Percentiles rank a stretch among this genome's conserved stretches.
Evolutionary conservation across 2,797 vertebrate species (phyloP).

Genomic region (Sternarchorhynchus goeldii): DNA sequence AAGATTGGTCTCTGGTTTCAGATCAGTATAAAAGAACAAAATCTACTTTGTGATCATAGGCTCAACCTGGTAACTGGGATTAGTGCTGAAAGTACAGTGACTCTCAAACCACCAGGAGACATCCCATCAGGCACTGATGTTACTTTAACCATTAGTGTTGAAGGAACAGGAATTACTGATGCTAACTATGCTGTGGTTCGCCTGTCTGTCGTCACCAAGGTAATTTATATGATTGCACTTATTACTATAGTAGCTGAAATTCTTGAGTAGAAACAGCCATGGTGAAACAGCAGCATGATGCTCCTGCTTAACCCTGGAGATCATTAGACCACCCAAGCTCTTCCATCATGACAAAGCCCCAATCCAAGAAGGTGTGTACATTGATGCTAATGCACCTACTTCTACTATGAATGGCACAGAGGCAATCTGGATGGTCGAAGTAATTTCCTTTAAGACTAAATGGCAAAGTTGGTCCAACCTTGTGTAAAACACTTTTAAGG

Average conservation of each 20-base stretch:
- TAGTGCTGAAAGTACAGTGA: conserved; percentile 56
- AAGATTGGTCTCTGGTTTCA: too few relatives aligned
- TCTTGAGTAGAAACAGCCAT: neutral
- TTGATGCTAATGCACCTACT: too few relatives aligned
- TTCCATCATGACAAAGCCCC: too few relatives aligned
- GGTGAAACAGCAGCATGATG: neutral
- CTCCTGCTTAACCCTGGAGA: conserved; percentile 1
- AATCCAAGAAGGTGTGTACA: too few relatives aligned
- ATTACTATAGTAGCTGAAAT: neutral
- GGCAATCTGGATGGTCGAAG: too few relatives aligned
- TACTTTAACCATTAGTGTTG: conserved; percentile 71
- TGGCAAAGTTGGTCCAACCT: too few relatives aligned
- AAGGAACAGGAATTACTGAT: conserved; percentile 53
- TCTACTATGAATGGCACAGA: too few relatives aligned
- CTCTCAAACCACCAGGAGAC: conserved; percentile 58
- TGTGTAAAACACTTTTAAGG: too few relatives aligned
- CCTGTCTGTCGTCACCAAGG: conserved; percentile 72
- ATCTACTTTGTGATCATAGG: conserved; percentile 7
- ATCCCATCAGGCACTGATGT: conserved; percentile 70
- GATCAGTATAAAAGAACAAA: neutral
- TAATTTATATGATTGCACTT: conserved; percentile 50
- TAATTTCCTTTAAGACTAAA: too few relatives aligned
- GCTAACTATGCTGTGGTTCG: conserved; percentile 71
- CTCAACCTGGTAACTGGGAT: conserved; percentile 48
- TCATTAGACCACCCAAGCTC: neutral